phyloP scores from a whole-genome alignment of 2,888 invertebrate genomes.

The Scaptomyza parva region DNA sequence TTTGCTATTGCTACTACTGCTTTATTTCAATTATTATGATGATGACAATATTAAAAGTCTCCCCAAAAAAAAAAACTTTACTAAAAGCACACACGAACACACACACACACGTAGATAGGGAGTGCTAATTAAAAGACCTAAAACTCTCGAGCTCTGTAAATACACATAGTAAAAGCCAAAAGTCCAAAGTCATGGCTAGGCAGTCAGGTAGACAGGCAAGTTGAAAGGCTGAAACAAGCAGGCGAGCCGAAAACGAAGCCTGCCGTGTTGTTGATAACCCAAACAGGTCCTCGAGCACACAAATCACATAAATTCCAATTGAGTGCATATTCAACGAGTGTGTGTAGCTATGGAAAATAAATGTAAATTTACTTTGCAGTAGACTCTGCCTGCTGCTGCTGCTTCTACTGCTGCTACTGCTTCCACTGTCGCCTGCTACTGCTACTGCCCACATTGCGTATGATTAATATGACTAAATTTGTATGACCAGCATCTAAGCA shows the following conservation, averaged over 20 bases:
- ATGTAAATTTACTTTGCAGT: constrained; percentile 73
- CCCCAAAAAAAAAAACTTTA: constrained; percentile 32
- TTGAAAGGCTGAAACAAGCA: background rate
- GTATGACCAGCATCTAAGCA: constrained; percentile 27
- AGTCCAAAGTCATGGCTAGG: constrained; percentile 71
- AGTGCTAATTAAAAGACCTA: constrained; percentile 72
- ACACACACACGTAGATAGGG: constrained; percentile 14
- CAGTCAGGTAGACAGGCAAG: constrained; percentile 15
- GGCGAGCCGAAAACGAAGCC: constrained; percentile 33
- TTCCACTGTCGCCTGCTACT: constrained; percentile 17
- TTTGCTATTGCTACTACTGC: constrained; percentile 17
- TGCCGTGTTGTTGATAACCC: constrained; percentile 79
- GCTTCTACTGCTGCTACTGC: constrained; percentile 8
- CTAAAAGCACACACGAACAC: constrained; percentile 6
- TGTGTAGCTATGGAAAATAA: constrained; percentile 55
- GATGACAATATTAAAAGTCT: constrained; percentile 70
- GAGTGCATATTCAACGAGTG: constrained; percentile 73
- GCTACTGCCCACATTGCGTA: constrained; percentile 59
- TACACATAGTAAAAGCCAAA: constrained; percentile 46
- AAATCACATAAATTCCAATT: constrained; percentile 81
- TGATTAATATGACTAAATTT: constrained; percentile 71
- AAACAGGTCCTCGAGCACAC: constrained; percentile 78
- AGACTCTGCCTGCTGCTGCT: constrained; percentile 6
- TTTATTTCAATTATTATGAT: constrained; percentile 75
- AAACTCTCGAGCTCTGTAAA: constrained; percentile 39